Evolutionary conservation across 2,797 vertebrate genomes (phyloP), one percentile per base, ranked within the genome.

Genomic region (Enteromius anoplus): DNA sequence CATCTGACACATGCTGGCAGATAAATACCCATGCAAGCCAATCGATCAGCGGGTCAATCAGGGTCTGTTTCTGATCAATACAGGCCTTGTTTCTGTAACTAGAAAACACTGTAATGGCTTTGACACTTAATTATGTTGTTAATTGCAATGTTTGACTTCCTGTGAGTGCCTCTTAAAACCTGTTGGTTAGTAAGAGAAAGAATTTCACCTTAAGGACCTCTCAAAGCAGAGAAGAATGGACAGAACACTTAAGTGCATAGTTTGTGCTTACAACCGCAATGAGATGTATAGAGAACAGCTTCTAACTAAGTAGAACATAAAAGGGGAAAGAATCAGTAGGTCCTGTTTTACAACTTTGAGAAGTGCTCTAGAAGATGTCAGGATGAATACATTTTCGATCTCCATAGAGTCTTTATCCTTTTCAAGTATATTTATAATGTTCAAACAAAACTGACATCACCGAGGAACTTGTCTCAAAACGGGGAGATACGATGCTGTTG

Each of bases 11-110:
- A 86, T 88, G 89, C 90, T 89, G 88, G 91, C 91, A 93, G 94
- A 95, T 95, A 94, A 94, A 94, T 94, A 93, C 91, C 87, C 90
- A 90, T 92, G 92, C 92, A 90, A 90, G 89, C 92, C 90, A 91
- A 94, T 95, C 93, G 92, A 94, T 94, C 91, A 89, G 88, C 87
- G 89, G 92, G 93, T 95, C 94, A 95, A 96, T 95, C 92, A 92
- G 88, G 84, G 89, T 86, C 87, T 78, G 90, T 92, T 92, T 85
- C 84, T 82, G 93, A 93, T 96, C 95, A 87, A 96, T 95, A 92
- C 83, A 83, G 87, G 91, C 92, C 94, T 95, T 93, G 93, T 95
- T 94, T 93, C 94, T 92, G 93, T 94, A 93, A 95, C 89, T 93
- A 93, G 93, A 92, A 94, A 92, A 94, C 84, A 88, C 90, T 90